phyloP scores from a whole-genome alignment of 2,113 vertebrate species.

The Narcine bancroftii region DNA sequence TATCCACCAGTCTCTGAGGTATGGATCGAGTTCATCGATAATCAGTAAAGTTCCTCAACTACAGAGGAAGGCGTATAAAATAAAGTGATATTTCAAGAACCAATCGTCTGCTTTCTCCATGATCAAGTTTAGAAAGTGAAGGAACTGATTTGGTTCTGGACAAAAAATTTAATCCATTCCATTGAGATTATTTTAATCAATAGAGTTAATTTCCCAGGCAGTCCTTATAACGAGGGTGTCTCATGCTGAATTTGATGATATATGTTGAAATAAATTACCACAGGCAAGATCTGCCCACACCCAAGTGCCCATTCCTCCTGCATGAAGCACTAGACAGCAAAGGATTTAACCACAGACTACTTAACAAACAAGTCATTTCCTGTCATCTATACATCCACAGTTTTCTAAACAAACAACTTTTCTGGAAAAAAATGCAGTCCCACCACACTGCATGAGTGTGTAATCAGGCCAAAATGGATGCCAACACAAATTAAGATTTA shows the following conservation, averaged over 20 bases:
- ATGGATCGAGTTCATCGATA: too few species aligned
- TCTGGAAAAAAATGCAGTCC: neutral
- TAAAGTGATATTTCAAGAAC: neutral
- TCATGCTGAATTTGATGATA: neutral
- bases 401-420: neutral
- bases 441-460: neutral
- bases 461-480: neutral
- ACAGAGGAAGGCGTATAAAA: neutral
- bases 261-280: neutral
- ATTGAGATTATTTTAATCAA: neutral
- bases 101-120: neutral
- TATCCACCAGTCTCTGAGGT: too few species aligned
- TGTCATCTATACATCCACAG: neutral
- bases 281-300: neutral
- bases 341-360: neutral
- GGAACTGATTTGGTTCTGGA: neutral
- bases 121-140: neutral
- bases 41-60: too few species aligned
- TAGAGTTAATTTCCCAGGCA: neutral
- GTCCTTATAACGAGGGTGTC: too few species aligned
- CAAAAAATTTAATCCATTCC: neutral
- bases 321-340: neutral
- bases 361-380: neutral
- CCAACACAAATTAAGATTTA: neutral
- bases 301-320: neutral